Conservation (phyloP, 2,888 invertebrate species). For the Ormyrus pomaceus region DNA sequence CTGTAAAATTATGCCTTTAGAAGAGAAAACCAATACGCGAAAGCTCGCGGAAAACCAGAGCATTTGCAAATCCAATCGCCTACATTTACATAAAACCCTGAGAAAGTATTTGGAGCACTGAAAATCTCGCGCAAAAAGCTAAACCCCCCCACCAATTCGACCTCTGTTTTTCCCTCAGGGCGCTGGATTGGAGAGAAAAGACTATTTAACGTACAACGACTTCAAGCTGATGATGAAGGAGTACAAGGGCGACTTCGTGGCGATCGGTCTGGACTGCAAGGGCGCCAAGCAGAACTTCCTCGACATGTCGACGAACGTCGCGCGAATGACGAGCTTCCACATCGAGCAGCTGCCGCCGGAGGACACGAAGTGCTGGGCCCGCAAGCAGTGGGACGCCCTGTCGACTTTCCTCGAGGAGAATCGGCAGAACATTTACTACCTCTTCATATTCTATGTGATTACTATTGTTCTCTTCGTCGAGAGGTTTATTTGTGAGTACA, state of each 20-base stretch:
- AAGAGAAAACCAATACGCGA: too few species aligned
- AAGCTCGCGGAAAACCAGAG: too few species aligned
- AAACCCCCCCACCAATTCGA: too few species aligned
- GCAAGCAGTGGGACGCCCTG: slow-evolving; percentile 89
- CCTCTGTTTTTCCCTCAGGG: slow-evolving; percentile 77
- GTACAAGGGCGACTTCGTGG: slow-evolving; percentile 96
- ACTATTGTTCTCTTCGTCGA: slow-evolving; percentile 96
- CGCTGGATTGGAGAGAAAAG: slow-evolving; percentile 92
- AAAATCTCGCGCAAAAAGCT: too few species aligned
- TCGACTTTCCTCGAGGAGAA: slow-evolving; percentile 97
- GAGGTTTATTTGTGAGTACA: slow-evolving; percentile 89
- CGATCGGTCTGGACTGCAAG: slow-evolving; percentile 95
- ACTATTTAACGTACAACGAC: slow-evolving; percentile 92
- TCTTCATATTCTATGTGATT: slow-evolving; percentile 96
- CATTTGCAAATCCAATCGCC: too few species aligned
- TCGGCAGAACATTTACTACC: slow-evolving; percentile 95
- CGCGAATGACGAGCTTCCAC: slow-evolving; percentile 95
- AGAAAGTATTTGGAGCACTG: too few species aligned
- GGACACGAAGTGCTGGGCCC: slow-evolving; percentile 79
- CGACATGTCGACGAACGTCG: slow-evolving; percentile 95
- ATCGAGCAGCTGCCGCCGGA: slow-evolving; percentile 83
- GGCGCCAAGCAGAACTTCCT: slow-evolving; percentile 96
- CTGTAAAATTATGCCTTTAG: too few species aligned
- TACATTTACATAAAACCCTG: too few species aligned
- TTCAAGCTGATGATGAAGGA: slow-evolving; percentile 98